phyloP scores from a whole-genome alignment of 2,888 invertebrate genomes.

The Cyrtodaria siliqua region DNA sequence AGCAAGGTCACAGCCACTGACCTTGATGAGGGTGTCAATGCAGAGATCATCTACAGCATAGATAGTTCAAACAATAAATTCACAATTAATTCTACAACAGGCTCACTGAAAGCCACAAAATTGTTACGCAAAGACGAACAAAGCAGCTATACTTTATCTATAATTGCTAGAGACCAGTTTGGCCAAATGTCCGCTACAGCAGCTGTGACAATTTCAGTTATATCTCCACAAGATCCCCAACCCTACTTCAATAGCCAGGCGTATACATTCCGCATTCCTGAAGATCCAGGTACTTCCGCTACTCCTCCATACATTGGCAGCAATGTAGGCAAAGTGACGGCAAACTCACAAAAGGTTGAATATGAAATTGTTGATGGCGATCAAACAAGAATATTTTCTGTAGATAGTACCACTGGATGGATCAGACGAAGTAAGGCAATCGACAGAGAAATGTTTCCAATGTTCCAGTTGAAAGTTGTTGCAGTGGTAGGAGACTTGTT shows the following conservation, averaged over 20 bases:
- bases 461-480: conserved; percentile 92
- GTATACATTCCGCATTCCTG: conserved; percentile 93
- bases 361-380: conserved; percentile 92
- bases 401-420: conserved; percentile 92
- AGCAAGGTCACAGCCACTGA: conserved; percentile 94
- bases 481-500: conserved; percentile 92
- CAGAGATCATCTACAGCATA: conserved; percentile 88
- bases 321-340: conserved; percentile 91
- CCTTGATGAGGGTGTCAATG: conserved; percentile 95
- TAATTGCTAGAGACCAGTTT: conserved; percentile 89
- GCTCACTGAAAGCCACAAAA: conserved; percentile 92
- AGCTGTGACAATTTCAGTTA: conserved; percentile 75
- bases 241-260: conserved; percentile 87
- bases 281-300: conserved; percentile 90
- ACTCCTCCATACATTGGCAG: conserved; percentile 89
- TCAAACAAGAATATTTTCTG: conserved; percentile 91
- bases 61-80: conserved; percentile 89
- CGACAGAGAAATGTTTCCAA: conserved; percentile 93
- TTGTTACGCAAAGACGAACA: conserved; percentile 93
- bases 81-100: conserved; percentile 91
- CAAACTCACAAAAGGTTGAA: conserved; percentile 53
- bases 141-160: conserved; percentile 91
- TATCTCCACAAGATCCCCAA: conserved; percentile 65
- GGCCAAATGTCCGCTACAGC: conserved; percentile 68
- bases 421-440: conserved; percentile 92